Evolutionary conservation across 2,888 invertebrate species (phyloP).

Genomic region (Cosmia pyralina): DNA sequence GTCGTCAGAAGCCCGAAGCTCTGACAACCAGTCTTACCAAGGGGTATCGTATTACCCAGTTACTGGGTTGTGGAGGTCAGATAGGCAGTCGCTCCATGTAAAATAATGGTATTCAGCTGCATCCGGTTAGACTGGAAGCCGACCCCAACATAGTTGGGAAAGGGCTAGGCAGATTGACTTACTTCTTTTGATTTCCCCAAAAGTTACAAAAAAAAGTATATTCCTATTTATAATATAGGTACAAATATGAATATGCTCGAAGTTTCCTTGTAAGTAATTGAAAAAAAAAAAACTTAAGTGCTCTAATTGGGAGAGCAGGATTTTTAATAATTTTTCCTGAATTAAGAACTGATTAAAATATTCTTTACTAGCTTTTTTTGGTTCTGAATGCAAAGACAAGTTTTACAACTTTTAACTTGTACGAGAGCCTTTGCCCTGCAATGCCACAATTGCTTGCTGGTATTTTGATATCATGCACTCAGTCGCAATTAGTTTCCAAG

Average conservation of each 20-base stretch:
- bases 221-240: too few species aligned
- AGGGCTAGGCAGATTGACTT: too few species aligned
- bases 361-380: slow-evolving; percentile 12
- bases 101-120: too few species aligned
- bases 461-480: slow-evolving; percentile 43
- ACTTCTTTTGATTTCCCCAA: too few species aligned
- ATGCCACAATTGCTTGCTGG: slow-evolving; percentile 29
- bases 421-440: slow-evolving; percentile 20
- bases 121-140: too few species aligned
- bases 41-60: too few species aligned
- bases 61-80: too few species aligned
- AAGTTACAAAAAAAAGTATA: too few species aligned
- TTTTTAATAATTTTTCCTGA: slow-evolving; percentile 6
- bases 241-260: neutral
- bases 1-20: too few species aligned
- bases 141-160: too few species aligned
- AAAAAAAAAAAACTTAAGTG: neutral
- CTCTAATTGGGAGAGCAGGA: slow-evolving; percentile 3
- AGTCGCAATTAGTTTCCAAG: slow-evolving; percentile 49
- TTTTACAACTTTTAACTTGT: slow-evolving; percentile 19
- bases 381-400: slow-evolving; percentile 10
- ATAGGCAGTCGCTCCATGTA: too few species aligned
- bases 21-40: too few species aligned
- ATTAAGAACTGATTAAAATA: slow-evolving; percentile 31
- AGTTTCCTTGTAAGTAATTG: neutral